Conservation (phyloP, 2,888 invertebrate species). For the Stenchaetothrips biformis region DNA sequence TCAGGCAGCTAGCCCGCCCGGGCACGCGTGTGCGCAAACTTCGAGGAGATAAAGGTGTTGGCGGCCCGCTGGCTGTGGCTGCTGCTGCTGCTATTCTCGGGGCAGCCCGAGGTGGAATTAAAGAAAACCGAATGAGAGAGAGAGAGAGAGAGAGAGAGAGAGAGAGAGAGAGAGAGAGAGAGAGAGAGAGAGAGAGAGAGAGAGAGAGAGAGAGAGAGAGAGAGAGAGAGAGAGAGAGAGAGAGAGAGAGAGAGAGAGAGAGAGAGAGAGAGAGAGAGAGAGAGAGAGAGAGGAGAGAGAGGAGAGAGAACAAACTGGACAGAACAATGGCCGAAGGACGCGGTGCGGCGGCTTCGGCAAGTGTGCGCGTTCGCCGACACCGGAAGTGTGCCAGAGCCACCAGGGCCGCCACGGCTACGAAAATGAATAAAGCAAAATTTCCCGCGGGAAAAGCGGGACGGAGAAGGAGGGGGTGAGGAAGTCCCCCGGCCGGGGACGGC, state of each 20-base stretch:
- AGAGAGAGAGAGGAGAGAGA: too few relatives aligned
- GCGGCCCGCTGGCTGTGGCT: not conserved
- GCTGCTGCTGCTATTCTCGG: not conserved
- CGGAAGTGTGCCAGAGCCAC: not conserved
- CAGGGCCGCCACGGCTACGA: not conserved
- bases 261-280: conserved; percentile 1
- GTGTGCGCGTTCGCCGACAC: not conserved
- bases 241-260: conserved; percentile 1
- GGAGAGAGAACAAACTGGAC: not conserved
- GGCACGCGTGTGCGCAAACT: not conserved
- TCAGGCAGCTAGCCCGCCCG: not conserved
- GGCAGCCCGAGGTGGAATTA: too few relatives aligned
- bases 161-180: conserved; percentile 1
- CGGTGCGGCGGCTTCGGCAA: not conserved
- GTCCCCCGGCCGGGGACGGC: too few relatives aligned
- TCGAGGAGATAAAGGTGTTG: not conserved
- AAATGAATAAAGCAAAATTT: not conserved
- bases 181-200: not conserved
- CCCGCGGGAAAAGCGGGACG: not conserved
- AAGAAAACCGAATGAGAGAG: not conserved
- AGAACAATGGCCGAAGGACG: not conserved
- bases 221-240: not conserved
- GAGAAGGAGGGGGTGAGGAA: not conserved
- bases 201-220: not conserved
- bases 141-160: conserved; percentile 4